Base-by-base conservation (phyloP, 1,140 invertebrate species). In the Littorina saxatilis region DNA sequence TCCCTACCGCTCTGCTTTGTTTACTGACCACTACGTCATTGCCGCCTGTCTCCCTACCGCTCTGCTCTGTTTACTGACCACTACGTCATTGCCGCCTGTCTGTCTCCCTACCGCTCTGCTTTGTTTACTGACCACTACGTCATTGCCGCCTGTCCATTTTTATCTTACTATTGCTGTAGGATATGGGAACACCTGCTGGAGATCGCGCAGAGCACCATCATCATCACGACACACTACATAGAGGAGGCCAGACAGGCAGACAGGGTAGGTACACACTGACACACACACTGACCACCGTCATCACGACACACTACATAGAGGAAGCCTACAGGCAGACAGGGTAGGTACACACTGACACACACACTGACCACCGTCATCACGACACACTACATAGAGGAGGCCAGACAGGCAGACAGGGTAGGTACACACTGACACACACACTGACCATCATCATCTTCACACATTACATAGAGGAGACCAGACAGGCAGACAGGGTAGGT, bases 151-250 rank as follows among this genome's bases (percentile, higher is more conserved):
- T 61, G 58, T 61, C 20, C n/a, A 23, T 61, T n/a, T n/a, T n/a
- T n/a, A n/a, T n/a, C n/a, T n/a, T n/a, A n/a, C n/a, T n/a, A n/a
- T n/a, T n/a, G n/a, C 58, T 23, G 5, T 90, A 98, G 96, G 88
- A 98, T 98, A 87, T 98, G 97, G 97, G 96, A 96, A 85, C 97
- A 98, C 89, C 93, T 98, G 87, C 95, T 97, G 32, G 95, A 96
- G 88, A 96, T 98, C 83, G 96, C 96, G 3, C 84, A 95, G 95
- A 92, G 86, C n/a, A 98, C 97, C 9, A 96, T 98, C 82, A 97
- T 98, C 84, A 97, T 98, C 85, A 98, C 97, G 2, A 98, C 97
- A 29, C 97, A 98, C 94, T 98, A 98, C 87, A 97, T 98, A 83
- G 97, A 98, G 92, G 97, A 98, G 91, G 97, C 97, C 0, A 93